Evolutionary conservation across 2,797 vertebrate genomes (phyloP), one percentile per base, ranked within the genome.

Genomic region (Myiotriccus ornatus): DNA sequence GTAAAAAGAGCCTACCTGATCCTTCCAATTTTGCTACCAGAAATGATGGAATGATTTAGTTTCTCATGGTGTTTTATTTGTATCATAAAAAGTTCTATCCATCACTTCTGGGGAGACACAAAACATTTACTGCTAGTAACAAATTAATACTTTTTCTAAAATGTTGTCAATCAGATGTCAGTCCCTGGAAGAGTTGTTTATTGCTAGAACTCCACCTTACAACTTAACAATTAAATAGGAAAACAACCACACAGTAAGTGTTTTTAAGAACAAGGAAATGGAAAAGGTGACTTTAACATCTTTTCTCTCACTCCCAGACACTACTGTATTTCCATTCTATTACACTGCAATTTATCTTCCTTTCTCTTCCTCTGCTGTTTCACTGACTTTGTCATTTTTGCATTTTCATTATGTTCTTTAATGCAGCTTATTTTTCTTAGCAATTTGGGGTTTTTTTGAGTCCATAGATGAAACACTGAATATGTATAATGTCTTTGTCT

Each of bases 121-220:
- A 74, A 93, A 65, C 55, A 49, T 94, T 95, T 95, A 85, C 53
- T 69, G 50, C 62, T 69, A 55, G 32, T 83, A 89, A 77, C 65
- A 95, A 89, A 94, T 91, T 89, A 94, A 93, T 94, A 62, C 37
- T 65, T 78, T 47, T 87, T 92, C 62, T 84, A 81, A 92, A 92
- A 84, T 46, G 59, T 83, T 94, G 92, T 93, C 94, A 87, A 55
- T 96, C 90, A 93, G 65, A 44, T 93, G 82, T 93, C 92, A 92
- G 57, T 81, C 22, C 19, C 59, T 89, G 22, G 50, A 88, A 93
- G 39, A 62, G 55, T 46, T 94, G 46, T 87, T 92, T 92, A 65
- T 73, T 89, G 64, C 57, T 78, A 78, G 44, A 91, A 57, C 39
- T 86, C 63, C 69, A 93, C 69, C 71, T 89, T 81, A 59, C 50